Conservation (phyloP, 2,888 invertebrate genomes). For the Dusona sp. region DNA sequence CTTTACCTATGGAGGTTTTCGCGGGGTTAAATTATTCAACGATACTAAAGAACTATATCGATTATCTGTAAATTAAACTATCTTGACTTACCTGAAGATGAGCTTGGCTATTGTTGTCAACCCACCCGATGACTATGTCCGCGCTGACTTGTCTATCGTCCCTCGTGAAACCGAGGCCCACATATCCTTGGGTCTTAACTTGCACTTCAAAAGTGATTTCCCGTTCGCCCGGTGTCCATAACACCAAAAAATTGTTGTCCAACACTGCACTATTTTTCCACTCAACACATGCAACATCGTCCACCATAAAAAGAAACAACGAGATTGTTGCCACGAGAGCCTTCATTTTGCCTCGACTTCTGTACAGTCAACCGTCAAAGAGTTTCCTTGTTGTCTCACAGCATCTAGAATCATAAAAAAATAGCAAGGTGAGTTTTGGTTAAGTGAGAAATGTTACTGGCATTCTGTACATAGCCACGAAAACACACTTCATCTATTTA, state of each 20-base stretch:
- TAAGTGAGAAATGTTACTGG: background rate
- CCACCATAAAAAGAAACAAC: conserved; percentile 74
- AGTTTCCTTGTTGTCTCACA: conserved; percentile 58
- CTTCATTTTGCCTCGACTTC: conserved; percentile 78
- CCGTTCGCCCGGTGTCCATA: conserved; percentile 91
- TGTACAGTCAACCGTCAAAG: conserved; percentile 35
- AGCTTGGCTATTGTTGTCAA: conserved; percentile 91
- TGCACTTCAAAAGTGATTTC: conserved; percentile 94
- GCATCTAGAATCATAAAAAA: conserved; percentile 71
- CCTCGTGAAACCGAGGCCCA: conserved; percentile 94
- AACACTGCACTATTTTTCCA: conserved; percentile 87
- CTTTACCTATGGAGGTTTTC: background rate
- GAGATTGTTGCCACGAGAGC: conserved; percentile 74
- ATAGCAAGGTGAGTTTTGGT: background rate
- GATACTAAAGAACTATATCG: background rate
- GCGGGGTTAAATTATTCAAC: background rate
- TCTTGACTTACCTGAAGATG: conserved; percentile 91
- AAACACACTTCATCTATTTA: conserved; percentile 2
- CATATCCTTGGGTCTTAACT: conserved; percentile 93
- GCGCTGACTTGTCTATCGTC: conserved; percentile 92
- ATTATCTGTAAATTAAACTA: background rate
- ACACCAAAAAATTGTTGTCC: conserved; percentile 87
- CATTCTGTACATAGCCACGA: background rate
- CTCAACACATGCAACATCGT: conserved; percentile 80
- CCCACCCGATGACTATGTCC: conserved; percentile 96